Base-by-base conservation (phyloP, 2,797 vertebrate species). In the Artibeus jamaicensis region DNA sequence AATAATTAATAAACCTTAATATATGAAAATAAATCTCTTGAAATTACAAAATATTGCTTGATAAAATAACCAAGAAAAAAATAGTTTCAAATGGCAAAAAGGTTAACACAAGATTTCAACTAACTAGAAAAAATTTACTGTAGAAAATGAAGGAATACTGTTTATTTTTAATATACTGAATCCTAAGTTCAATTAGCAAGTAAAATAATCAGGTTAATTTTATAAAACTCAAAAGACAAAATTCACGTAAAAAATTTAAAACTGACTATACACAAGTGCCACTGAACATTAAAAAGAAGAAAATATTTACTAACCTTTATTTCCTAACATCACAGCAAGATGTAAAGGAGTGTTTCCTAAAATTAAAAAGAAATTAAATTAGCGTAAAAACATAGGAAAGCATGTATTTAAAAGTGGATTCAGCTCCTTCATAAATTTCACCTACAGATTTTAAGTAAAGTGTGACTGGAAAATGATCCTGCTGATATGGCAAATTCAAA, bases 321-420 rank as follows among this genome's bases (percentile, higher is more conserved):
- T 99, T 81, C 99, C 99, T 99, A 99, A 99, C 99, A 99, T 99
- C 97, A 99, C 99, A 98, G 99, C 99, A 68, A 99, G 99, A 98
- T 99, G 99, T 97, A 99, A 98, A 77, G 99, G 99, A 96, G 99
- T 99, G 98, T 99, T 99, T 98, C 99, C 99, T 99, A 91, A 96
- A 98, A 98, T 19, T 95, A 97, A 83, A 37, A 97, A 97, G 96
- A 98, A 68, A 77, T 91, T 68, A 93, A 96, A 95, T 94, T 94
- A 97, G 39, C 21, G 37, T 32, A 29, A 97, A 81, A 97, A 97
- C 44, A 94, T 0, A 62, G 55, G 32, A 88, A 88, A 88, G 37
- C 86, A 67, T 89, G 79, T 48, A 92, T 59, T 95, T 96, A 59
- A 86, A 93, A 50, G 18, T 87, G 26, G 37, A 86, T 94, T 93